Evolutionary conservation across 2,888 invertebrate species (phyloP).

Genomic region (Temnothorax rugatulus): DNA sequence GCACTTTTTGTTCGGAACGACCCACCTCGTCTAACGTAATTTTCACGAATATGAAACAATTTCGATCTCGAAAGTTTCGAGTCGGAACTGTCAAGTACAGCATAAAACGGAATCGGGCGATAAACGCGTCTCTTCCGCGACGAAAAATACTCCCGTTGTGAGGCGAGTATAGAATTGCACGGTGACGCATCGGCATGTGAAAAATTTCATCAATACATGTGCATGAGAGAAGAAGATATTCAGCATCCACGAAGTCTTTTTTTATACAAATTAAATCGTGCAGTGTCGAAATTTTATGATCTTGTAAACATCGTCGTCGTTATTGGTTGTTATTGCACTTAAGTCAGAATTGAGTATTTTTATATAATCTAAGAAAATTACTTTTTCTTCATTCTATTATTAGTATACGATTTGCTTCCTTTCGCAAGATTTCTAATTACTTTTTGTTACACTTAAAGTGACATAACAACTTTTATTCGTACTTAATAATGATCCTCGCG

Average conservation of each 20-base stretch:
- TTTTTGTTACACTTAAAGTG: background rate
- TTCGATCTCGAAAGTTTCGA: conserved; percentile 35
- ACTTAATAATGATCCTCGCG: background rate
- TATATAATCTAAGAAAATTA: background rate
- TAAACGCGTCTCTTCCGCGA: conserved; percentile 33
- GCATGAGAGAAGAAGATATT: conserved; percentile 16
- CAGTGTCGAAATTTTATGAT: conserved; percentile 22
- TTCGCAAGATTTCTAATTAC: background rate
- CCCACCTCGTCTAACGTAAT: conserved; percentile 34
- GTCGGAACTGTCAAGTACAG: conserved; percentile 42
- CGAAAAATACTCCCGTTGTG: conserved; percentile 30
- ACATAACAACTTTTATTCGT: background rate
- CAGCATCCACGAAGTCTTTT: background rate
- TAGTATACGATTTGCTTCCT: background rate
- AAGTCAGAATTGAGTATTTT: background rate
- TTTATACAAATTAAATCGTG: conserved; percentile 16
- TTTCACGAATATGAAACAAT: conserved; percentile 46
- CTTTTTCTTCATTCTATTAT: background rate
- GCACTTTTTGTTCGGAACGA: conserved; percentile 19
- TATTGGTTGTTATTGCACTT: background rate
- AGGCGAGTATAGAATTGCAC: conserved; percentile 30
- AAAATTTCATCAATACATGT: conserved; percentile 9
- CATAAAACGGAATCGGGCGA: conserved; percentile 47
- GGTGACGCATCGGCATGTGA: conserved; percentile 29
- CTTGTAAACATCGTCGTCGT: background rate